Evolutionary conservation across 2,113 vertebrate genomes (phyloP).

Genomic region (Gambusia affinis): DNA sequence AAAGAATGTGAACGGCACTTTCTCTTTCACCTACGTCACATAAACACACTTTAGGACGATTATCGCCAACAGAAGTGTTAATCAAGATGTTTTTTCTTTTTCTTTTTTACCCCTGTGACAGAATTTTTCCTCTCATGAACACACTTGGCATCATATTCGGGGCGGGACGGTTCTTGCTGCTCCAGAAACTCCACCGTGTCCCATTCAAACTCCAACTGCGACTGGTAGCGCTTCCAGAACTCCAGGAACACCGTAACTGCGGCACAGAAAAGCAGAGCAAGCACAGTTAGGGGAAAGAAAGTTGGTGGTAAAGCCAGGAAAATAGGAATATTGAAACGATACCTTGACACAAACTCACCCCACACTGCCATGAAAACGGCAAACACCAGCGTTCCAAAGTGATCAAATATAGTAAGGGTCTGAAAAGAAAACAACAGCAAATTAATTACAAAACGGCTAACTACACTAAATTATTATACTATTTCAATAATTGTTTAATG

Average conservation of each 20-base stretch:
- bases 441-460: background rate
- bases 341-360: conserved; percentile 80
- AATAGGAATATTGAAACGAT: background rate
- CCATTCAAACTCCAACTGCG: conserved; percentile 92
- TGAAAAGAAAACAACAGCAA: conserved; percentile 65
- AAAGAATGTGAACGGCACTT: conserved; percentile 86
- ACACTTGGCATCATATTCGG: conserved; percentile 91
- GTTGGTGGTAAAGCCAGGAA: background rate
- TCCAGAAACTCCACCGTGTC: conserved; percentile 92
- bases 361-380: conserved; percentile 95
- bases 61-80: background rate
- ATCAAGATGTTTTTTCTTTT: background rate
- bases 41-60: background rate
- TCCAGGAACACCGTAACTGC: conserved; percentile 92
- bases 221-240: conserved; percentile 94
- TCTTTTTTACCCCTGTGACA: conserved; percentile 66
- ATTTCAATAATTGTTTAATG: too few relatives aligned
- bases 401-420: conserved; percentile 95
- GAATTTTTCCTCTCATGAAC: conserved; percentile 83
- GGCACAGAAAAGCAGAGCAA: conserved; percentile 8
- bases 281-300: background rate
- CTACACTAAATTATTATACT: too few relatives aligned
- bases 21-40: conserved; percentile 84
- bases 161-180: conserved; percentile 88
- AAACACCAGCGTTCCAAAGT: conserved; percentile 92